phyloP scores from a whole-genome alignment of 2,113 vertebrate genomes.

The Girardinichthys multiradiatus region DNA sequence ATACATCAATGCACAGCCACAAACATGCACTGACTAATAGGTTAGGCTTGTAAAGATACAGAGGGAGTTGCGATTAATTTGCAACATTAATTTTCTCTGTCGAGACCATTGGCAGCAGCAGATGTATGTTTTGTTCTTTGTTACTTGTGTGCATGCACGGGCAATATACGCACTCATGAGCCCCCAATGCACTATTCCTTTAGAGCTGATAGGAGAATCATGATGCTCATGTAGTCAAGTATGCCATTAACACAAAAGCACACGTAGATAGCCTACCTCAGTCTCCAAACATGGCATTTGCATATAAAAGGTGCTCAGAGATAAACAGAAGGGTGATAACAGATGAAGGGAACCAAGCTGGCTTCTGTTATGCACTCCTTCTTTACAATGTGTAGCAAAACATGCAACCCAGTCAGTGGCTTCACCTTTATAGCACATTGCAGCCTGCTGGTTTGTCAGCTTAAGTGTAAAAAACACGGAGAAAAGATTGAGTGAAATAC shows the following conservation, averaged over 20 bases:
- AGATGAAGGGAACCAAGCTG: slow-evolving; percentile 25
- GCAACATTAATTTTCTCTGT: slow-evolving; percentile 45
- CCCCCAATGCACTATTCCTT: slow-evolving; percentile 58
- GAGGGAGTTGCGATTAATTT: slow-evolving; percentile 55
- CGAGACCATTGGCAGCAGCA: slow-evolving; percentile 50
- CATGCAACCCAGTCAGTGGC: slow-evolving; percentile 10
- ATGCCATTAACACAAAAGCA: slow-evolving; percentile 58
- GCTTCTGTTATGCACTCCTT: slow-evolving; percentile 6
- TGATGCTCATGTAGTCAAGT: slow-evolving; percentile 54
- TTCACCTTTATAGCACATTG: slow-evolving; percentile 13
- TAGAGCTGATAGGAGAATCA: slow-evolving; percentile 62
- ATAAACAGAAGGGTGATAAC: slow-evolving; percentile 39
- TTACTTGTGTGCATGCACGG: slow-evolving; percentile 9
- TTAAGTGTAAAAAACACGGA: slow-evolving; percentile 31
- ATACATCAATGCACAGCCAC: slow-evolving; percentile 21
- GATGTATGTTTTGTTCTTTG: slow-evolving; percentile 32
- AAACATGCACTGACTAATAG: slow-evolving; percentile 40
- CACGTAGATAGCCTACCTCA: slow-evolving; percentile 60
- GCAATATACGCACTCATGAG: slow-evolving; percentile 5
- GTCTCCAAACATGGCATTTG: slow-evolving; percentile 66
- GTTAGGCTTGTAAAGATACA: slow-evolving; percentile 43
- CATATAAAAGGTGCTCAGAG: slow-evolving; percentile 63
- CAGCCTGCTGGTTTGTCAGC: slow-evolving; percentile 26
- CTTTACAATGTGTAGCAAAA: slow-evolving; percentile 28
- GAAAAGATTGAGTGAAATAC: slow-evolving; percentile 61